These are phyloP conservation scores for Naja naja DNA, from an alignment of 2,113 vertebrate species.

Conservation along the genomic window DNA sequence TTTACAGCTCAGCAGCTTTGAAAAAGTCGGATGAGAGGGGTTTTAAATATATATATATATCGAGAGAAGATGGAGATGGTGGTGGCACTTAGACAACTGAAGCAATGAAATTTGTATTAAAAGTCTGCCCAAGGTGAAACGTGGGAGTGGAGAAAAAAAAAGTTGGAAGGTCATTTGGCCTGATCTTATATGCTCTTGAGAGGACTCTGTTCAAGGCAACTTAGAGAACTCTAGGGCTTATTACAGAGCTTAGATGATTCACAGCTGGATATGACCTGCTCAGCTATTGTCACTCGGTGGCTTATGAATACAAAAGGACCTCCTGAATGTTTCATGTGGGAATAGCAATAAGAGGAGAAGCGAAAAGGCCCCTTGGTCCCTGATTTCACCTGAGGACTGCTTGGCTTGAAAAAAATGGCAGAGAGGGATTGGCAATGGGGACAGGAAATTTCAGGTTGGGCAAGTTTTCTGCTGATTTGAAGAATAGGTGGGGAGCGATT, in stretches of 20 bases:
- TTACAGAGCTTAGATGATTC: conserved; percentile 54
- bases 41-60: background rate
- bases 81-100: background rate
- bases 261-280: conserved; percentile 1
- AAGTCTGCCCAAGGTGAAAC: background rate
- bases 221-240: background rate
- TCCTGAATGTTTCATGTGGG: conserved; percentile 34
- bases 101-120: background rate
- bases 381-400: background rate
- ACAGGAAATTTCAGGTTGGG: background rate
- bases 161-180: background rate
- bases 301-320: conserved; percentile 22
- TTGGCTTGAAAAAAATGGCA: background rate
- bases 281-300: background rate
- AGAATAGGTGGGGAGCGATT: background rate
- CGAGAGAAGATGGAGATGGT: background rate
- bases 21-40: background rate
- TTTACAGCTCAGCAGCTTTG: background rate
- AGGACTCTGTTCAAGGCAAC: background rate
- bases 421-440: background rate
- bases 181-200: background rate
- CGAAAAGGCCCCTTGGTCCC: background rate
- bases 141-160: background rate
- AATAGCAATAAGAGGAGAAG: background rate
- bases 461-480: background rate